These are phyloP conservation scores for Acanthosepion pharaonis DNA, from an alignment of 2,888 invertebrate genomes.

Conservation along the genomic window DNA sequence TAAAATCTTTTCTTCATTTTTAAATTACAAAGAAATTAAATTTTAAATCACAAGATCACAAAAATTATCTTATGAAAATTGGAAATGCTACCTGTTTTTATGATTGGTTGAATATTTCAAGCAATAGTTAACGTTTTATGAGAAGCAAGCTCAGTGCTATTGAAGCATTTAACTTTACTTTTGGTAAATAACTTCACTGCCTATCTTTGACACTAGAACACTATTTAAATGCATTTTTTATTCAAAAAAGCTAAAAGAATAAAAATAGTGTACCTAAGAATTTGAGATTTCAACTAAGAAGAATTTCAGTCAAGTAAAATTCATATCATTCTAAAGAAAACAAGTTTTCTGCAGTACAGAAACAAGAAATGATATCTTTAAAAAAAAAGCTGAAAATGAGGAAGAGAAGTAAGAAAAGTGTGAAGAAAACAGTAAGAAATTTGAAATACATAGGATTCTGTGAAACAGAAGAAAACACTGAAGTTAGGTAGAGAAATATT, in stretches of 20 bases:
- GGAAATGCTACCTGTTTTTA: background rate
- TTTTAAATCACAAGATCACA: background rate
- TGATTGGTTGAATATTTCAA: background rate
- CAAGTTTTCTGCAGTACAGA: background rate
- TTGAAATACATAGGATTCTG: conserved; percentile 1
- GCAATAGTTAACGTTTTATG: background rate
- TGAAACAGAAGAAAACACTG: background rate
- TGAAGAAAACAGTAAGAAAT: background rate
- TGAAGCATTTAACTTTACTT: background rate
- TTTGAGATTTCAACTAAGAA: too few species aligned
- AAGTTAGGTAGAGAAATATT: background rate
- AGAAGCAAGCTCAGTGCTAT: background rate
- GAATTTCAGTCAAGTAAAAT: background rate
- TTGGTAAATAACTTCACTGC: background rate
- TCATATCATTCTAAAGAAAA: background rate
- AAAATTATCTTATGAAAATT: background rate
- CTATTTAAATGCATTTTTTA: background rate
- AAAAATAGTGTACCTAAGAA: background rate
- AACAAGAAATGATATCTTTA: background rate
- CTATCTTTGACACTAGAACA: background rate
- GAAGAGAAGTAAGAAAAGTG: background rate
- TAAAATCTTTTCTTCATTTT: background rate
- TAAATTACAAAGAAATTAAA: background rate
- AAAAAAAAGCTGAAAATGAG: background rate
- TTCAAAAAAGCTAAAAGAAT: background rate